These are phyloP conservation scores for Dioctria linearis DNA, from an alignment of 2,888 invertebrate species.

Conservation along the genomic window DNA sequence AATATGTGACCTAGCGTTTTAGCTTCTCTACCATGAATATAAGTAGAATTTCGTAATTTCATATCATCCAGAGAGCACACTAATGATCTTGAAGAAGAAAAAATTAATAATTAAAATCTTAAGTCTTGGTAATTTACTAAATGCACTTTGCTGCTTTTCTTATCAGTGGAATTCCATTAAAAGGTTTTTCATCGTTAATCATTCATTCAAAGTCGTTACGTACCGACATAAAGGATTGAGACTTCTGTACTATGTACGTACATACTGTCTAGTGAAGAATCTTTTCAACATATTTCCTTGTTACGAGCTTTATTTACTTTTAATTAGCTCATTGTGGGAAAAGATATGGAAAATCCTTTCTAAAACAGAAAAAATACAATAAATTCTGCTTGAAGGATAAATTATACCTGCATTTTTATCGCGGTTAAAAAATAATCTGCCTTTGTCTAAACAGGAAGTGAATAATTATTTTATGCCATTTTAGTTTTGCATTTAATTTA, in stretches of 20 bases:
- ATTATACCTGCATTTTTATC: too few species aligned
- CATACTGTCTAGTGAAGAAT: too few species aligned
- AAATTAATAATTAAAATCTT: background rate
- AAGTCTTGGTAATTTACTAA: background rate
- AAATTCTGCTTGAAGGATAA: background rate
- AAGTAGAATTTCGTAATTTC: background rate
- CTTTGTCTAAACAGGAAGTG: too few species aligned
- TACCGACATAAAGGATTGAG: background rate
- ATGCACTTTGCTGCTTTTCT: slow-evolving; percentile 7
- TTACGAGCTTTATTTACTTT: background rate
- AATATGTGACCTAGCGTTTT: background rate
- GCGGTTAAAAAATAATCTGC: too few species aligned
- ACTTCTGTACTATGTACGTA: background rate
- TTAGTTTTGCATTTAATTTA: too few species aligned
- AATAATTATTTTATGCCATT: too few species aligned
- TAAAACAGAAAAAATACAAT: background rate
- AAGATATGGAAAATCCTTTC: background rate
- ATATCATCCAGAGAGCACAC: background rate
- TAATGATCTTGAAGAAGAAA: background rate
- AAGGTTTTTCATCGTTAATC: slow-evolving; percentile 5
- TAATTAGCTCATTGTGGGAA: background rate
- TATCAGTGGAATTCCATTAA: background rate
- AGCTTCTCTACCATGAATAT: too few species aligned
- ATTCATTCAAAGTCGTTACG: background rate
- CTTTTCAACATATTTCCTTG: too few species aligned